A percentile compares a stretch with the other conserved stretches of the same genome.
Evolutionary conservation across 2,797 vertebrate genomes (phyloP).

Genomic region (Eidolon dupreanum): DNA sequence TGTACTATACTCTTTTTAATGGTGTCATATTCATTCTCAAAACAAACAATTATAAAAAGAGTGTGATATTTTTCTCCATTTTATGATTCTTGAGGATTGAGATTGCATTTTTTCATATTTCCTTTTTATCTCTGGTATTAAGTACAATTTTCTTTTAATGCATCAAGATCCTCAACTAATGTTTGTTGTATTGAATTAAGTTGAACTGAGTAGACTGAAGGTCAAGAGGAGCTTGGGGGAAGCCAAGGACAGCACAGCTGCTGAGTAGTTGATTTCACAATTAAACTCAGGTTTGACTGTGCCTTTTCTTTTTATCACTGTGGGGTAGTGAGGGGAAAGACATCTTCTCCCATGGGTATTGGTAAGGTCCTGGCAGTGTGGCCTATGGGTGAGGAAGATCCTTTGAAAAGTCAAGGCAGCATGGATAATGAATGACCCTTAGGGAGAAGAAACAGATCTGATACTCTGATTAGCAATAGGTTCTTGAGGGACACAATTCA

Average conservation of each 20-base stretch:
- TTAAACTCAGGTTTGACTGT: background rate
- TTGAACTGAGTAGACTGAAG: background rate
- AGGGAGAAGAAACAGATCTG: background rate
- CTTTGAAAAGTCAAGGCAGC: background rate
- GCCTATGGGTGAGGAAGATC: background rate
- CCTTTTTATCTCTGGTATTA: background rate
- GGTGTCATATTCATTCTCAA: background rate
- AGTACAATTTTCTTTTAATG: background rate
- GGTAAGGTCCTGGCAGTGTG: background rate
- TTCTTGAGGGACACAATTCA: background rate
- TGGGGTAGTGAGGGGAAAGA: background rate
- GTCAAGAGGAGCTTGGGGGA: background rate
- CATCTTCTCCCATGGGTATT: background rate
- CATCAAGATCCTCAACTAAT: background rate
- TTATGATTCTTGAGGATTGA: background rate
- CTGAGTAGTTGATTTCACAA: background rate
- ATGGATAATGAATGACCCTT: background rate
- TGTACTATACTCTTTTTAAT: background rate
- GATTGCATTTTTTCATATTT: background rate
- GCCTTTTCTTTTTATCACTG: background rate
- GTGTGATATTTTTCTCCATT: background rate
- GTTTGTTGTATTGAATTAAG: conserved; percentile 42
- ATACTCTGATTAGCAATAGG: background rate
- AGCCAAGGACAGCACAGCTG: background rate
- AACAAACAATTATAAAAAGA: background rate